A percentile compares a stretch with the other conserved stretches of the same genome.
phyloP scores from a whole-genome alignment of 2,113 vertebrate species.

The Aspiorhynchus laticeps region DNA sequence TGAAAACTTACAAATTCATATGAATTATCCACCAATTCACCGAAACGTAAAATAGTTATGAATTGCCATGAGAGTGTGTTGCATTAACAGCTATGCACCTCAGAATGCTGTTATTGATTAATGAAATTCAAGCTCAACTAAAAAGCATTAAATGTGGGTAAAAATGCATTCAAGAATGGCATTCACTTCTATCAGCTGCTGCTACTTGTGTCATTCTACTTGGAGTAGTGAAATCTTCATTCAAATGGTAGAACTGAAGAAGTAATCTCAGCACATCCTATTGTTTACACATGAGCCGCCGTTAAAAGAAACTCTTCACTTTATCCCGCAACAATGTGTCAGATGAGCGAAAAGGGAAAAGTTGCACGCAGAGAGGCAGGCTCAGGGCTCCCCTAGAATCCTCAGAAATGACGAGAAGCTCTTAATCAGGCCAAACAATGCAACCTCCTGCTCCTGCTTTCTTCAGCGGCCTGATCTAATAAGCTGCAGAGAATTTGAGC shows the following conservation, averaged over 20 bases:
- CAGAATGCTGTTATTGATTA: neutral
- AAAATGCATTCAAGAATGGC: neutral
- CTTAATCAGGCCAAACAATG: slow-evolving; percentile 81
- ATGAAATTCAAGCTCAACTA: neutral
- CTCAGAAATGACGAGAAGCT: slow-evolving; percentile 75
- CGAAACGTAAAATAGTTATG: neutral
- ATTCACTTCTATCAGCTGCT: neutral
- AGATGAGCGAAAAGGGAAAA: slow-evolving; percentile 52
- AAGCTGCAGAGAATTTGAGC: slow-evolving; percentile 60
- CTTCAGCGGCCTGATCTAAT: slow-evolving; percentile 74
- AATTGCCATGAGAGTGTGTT: neutral
- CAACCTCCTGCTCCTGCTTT: slow-evolving; percentile 67
- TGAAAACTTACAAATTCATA: neutral
- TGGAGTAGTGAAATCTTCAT: slow-evolving; percentile 7
- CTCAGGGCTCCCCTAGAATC: slow-evolving; percentile 53
- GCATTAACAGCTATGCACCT: neutral
- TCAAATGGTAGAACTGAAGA: slow-evolving; percentile 5
- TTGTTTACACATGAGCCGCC: slow-evolving; percentile 68
- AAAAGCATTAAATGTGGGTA: neutral
- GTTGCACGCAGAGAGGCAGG: slow-evolving; percentile 36
- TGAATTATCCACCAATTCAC: neutral
- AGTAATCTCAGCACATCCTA: slow-evolving; percentile 69
- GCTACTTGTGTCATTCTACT: neutral
- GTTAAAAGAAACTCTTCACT: slow-evolving; percentile 67
- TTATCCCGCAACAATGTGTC: slow-evolving; percentile 66